These are phyloP conservation scores for Myotis lucifugus DNA, from an alignment of 2,113 vertebrate genomes.

Conservation along the genomic window DNA sequence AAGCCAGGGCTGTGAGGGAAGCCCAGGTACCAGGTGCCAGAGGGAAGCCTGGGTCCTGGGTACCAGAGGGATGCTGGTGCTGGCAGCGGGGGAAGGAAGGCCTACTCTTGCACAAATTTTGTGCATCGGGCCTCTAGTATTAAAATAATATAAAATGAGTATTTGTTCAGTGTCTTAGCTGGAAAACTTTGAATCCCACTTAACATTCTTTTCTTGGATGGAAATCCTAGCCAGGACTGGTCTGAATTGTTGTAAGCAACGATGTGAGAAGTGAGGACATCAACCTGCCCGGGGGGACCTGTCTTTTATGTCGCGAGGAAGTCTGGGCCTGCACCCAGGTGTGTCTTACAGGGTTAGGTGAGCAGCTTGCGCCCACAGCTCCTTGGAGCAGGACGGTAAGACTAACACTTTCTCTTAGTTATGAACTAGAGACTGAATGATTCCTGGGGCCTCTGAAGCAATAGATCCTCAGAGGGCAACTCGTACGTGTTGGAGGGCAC, in stretches of 20 bases:
- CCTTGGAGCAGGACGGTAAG: not conserved
- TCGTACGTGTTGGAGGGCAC: not conserved
- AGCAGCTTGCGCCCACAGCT: not conserved
- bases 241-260: not conserved
- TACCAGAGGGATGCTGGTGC: too few species aligned
- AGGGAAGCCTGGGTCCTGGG: too few species aligned
- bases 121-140: too few species aligned
- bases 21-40: too few species aligned
- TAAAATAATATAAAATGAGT: not conserved
- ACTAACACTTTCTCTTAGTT: not conserved
- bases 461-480: not conserved
- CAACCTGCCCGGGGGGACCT: not conserved
- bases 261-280: not conserved
- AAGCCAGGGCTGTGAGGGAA: too few species aligned
- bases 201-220: not conserved
- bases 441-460: not conserved
- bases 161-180: not conserved
- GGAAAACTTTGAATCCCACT: not conserved
- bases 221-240: not conserved
- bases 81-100: too few species aligned
- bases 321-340: not conserved
- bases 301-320: not conserved
- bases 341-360: not conserved
- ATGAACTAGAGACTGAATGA: not conserved
- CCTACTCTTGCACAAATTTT: too few species aligned